Percentiles rank a stretch among this genome's conserved stretches.
phyloP scores from a whole-genome alignment of 2,113 vertebrate species.

The Oryzias melastigma region DNA sequence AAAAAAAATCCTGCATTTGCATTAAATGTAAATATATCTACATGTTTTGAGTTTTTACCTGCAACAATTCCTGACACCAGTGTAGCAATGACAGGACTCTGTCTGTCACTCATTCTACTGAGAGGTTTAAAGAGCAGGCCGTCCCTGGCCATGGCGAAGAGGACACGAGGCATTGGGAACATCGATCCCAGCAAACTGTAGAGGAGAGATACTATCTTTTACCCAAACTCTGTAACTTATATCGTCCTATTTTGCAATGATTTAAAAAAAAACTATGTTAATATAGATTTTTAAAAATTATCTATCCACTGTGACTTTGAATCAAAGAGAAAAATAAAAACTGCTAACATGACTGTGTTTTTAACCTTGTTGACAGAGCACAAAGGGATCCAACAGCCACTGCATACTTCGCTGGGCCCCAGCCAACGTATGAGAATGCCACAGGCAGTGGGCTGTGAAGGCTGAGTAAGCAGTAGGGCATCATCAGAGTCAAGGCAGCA shows the following conservation, averaged over 20 bases:
- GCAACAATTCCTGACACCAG: conserved; percentile 83
- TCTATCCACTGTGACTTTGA: too few species aligned
- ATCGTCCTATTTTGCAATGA: too few species aligned
- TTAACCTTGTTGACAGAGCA: conserved; percentile 71
- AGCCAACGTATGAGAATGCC: conserved; percentile 80
- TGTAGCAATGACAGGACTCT: conserved; percentile 87
- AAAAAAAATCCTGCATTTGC: too few species aligned
- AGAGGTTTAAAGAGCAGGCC: conserved; percentile 87
- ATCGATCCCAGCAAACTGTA: conserved; percentile 88
- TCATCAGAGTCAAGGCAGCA: conserved; percentile 82
- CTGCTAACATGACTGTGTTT: not conserved
- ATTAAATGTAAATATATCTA: too few species aligned
- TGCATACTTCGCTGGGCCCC: conserved; percentile 74
- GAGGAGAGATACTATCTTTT: not conserved
- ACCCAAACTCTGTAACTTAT: not conserved
- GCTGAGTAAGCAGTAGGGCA: conserved; percentile 83
- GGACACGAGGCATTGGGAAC: conserved; percentile 96
- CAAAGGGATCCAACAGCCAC: conserved; percentile 77
- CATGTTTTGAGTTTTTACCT: conserved; percentile 70
- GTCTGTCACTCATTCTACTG: conserved; percentile 80
- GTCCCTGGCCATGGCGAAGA: conserved; percentile 94
- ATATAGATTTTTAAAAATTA: too few species aligned
- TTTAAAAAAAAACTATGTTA: too few species aligned
- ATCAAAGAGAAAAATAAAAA: too few species aligned
- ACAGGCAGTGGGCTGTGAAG: conserved; percentile 76